A percentile compares a stretch with the other conserved stretches of the same genome.
Evolutionary conservation across 2,888 invertebrate species (phyloP).

Genomic region (Papilio protenor): DNA sequence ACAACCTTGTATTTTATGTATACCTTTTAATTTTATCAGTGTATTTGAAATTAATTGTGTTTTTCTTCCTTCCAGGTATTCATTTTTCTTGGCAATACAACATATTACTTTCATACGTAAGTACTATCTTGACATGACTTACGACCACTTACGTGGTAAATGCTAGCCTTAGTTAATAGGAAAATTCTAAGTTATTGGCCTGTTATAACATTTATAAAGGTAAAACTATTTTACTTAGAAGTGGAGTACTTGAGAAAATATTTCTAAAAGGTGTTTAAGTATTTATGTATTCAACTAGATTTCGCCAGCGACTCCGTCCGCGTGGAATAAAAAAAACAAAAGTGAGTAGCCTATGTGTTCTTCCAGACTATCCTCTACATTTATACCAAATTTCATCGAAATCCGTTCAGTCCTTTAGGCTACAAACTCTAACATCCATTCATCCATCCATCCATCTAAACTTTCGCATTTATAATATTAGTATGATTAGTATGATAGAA

Average conservation of each 20-base stretch:
- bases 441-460: too few relatives aligned
- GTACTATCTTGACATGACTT: constrained; percentile 45
- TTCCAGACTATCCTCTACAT: too few relatives aligned
- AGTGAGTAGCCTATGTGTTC: too few relatives aligned
- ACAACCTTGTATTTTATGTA: neutral
- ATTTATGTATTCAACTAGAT: too few relatives aligned
- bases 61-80: constrained; percentile 28
- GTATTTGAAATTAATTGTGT: constrained; percentile 1
- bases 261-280: neutral
- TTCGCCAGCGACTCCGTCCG: too few relatives aligned
- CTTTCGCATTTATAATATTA: too few relatives aligned
- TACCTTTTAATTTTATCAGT: neutral
- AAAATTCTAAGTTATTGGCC: constrained; percentile 16
- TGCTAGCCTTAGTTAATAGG: constrained; percentile 3
- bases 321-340: too few relatives aligned
- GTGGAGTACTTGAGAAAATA: neutral
- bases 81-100: neutral
- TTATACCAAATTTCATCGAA: too few relatives aligned
- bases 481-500: too few relatives aligned
- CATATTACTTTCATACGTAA: constrained; percentile 17
- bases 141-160: constrained; percentile 44
- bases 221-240: neutral
- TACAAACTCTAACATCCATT: too few relatives aligned
- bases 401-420: too few relatives aligned
- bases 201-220: constrained; percentile 1